These are phyloP conservation scores for Gerris lacustris DNA, from an alignment of 2,888 invertebrate genomes.

Conservation along the genomic window DNA sequence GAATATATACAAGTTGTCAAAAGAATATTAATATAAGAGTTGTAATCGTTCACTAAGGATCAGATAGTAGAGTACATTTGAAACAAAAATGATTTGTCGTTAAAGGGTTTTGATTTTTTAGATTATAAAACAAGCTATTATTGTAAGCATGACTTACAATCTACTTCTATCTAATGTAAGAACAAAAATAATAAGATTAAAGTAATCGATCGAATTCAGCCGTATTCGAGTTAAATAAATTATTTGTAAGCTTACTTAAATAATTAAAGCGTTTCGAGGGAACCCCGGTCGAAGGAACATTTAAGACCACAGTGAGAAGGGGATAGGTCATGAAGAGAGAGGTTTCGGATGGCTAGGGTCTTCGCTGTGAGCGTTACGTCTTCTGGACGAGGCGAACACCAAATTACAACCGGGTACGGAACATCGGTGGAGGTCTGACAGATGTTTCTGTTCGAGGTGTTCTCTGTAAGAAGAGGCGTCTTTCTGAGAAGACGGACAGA, in stretches of 20 bases:
- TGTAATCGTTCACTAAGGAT: too few species aligned
- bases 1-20: too few species aligned
- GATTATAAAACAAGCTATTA: too few species aligned
- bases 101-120: too few species aligned
- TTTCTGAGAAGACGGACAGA: conserved; percentile 53
- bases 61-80: too few species aligned
- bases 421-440: conserved; percentile 58
- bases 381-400: conserved; percentile 64
- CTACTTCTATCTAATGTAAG: too few species aligned
- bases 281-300: conserved; percentile 1
- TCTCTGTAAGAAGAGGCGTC: conserved; percentile 52
- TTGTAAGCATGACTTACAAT: too few species aligned
- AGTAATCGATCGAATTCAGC: too few species aligned
- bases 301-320: conserved; percentile 3
- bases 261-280: background rate
- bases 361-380: conserved; percentile 63
- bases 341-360: conserved; percentile 34
- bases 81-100: too few species aligned
- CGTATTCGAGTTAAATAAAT: too few species aligned
- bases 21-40: too few species aligned
- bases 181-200: too few species aligned
- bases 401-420: conserved; percentile 64
- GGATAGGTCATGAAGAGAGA: background rate
- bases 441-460: conserved; percentile 58
- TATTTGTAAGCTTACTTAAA: background rate